These are phyloP conservation scores for Nemotelus nigrinus DNA, from an alignment of 2,888 invertebrate species.

Conservation along the genomic window DNA sequence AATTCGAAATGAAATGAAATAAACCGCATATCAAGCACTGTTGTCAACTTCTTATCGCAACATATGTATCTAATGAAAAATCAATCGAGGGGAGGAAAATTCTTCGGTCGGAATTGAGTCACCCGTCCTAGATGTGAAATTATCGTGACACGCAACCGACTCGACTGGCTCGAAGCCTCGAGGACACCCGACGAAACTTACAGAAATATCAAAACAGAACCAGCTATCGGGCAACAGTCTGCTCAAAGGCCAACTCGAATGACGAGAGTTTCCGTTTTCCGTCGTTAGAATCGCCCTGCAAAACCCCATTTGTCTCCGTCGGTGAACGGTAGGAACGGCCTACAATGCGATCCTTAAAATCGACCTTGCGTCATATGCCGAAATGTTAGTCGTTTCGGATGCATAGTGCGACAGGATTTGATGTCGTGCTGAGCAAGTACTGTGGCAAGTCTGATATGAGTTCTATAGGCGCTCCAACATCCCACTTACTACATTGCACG, in stretches of 20 bases:
- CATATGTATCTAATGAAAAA: constrained; percentile 17
- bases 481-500: too few relatives aligned
- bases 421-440: constrained; percentile 2
- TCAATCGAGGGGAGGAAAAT: constrained; percentile 35
- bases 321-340: constrained; percentile 14
- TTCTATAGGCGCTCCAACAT: neutral
- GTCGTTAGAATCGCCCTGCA: constrained; percentile 5
- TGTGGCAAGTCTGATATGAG: neutral
- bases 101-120: constrained; percentile 30
- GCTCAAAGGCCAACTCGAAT: constrained; percentile 30
- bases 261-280: constrained; percentile 38
- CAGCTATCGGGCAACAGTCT: constrained; percentile 31
- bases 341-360: constrained; percentile 34
- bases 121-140: constrained; percentile 25
- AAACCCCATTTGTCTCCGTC: neutral
- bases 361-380: constrained; percentile 8
- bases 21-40: constrained; percentile 19
- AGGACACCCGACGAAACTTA: constrained; percentile 11
- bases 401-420: constrained; percentile 24
- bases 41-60: constrained; percentile 18
- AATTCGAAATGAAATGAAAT: neutral
- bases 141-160: constrained; percentile 22
- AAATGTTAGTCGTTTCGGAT: constrained; percentile 8
- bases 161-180: constrained; percentile 11
- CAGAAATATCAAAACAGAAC: constrained; percentile 19